Conservation (phyloP, 2,888 invertebrate species). For the Campoplex capitator region DNA sequence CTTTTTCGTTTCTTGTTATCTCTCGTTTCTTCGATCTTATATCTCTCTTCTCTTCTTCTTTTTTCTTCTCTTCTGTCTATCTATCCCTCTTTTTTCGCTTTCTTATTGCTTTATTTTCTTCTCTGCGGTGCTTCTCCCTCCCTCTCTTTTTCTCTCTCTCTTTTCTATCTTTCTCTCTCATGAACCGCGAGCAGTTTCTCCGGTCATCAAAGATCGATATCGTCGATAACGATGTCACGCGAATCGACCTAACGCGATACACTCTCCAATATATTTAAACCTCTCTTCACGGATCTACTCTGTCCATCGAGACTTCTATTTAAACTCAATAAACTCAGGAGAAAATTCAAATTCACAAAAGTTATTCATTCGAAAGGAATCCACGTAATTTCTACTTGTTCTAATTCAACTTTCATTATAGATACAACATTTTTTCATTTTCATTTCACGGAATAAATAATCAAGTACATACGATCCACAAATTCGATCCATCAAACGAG, state of each 20-base stretch:
- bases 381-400: background rate
- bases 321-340: background rate
- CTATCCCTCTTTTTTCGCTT: too few relatives aligned
- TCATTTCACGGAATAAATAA: background rate
- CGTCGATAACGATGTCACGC: slow-evolving; percentile 67
- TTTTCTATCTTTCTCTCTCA: slow-evolving; percentile 8
- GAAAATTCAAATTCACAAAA: background rate
- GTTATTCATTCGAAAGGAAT: background rate
- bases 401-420: background rate
- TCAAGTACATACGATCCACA: background rate
- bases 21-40: background rate
- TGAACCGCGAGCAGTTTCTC: slow-evolving; percentile 47
- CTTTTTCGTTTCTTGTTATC: background rate
- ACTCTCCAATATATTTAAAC: slow-evolving; percentile 23
- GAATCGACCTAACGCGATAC: slow-evolving; percentile 39
- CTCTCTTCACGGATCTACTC: background rate
- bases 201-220: slow-evolving; percentile 66
- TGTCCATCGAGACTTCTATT: slow-evolving; percentile 13
- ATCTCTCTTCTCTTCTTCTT: background rate
- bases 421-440: background rate
- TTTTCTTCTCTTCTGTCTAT: background rate
- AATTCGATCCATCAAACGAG: slow-evolving; percentile 24
- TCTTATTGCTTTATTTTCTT: slow-evolving; percentile 1
- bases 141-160: background rate
- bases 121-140: background rate